Percentiles rank a stretch among this genome's conserved stretches.
These are phyloP conservation scores for Eustalomyia histrio DNA, from an alignment of 2,888 invertebrate genomes.

Conservation along the genomic window DNA sequence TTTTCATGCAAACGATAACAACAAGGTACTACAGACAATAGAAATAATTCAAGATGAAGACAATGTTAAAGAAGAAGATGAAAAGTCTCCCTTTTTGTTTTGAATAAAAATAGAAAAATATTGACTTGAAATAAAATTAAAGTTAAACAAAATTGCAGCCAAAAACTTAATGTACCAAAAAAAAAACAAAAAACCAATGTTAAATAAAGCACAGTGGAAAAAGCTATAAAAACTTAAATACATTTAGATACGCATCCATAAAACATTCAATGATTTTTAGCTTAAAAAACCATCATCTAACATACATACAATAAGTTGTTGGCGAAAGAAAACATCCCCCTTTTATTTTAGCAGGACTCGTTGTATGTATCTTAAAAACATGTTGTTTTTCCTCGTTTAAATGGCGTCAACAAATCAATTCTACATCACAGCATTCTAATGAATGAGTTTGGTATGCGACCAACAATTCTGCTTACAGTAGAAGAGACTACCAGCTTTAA, in stretches of 20 bases:
- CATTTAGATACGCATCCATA: constrained; percentile 62
- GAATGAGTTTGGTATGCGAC: constrained; percentile 45
- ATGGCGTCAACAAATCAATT: constrained; percentile 68
- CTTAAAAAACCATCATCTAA: constrained; percentile 51
- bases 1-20: constrained; percentile 18
- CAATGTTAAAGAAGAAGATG: not conserved
- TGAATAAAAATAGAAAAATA: constrained; percentile 31
- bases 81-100: constrained; percentile 1
- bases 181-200: too few species aligned
- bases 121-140: constrained; percentile 47
- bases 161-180: constrained; percentile 52
- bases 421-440: constrained; percentile 65
- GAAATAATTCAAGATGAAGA: constrained; percentile 11
- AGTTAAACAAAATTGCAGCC: constrained; percentile 52
- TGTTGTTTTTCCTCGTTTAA: constrained; percentile 50
- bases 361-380: constrained; percentile 31
- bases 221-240: constrained; percentile 51
- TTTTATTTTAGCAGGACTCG: not conserved
- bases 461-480: not conserved
- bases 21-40: constrained; percentile 10
- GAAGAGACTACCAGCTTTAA: not conserved
- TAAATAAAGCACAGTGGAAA: constrained; percentile 22
- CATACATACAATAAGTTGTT: constrained; percentile 10
- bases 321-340: constrained; percentile 41
- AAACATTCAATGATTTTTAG: constrained; percentile 61